Conservation (phyloP, 2,888 invertebrate species). For the Strigamia transsilvanica region DNA sequence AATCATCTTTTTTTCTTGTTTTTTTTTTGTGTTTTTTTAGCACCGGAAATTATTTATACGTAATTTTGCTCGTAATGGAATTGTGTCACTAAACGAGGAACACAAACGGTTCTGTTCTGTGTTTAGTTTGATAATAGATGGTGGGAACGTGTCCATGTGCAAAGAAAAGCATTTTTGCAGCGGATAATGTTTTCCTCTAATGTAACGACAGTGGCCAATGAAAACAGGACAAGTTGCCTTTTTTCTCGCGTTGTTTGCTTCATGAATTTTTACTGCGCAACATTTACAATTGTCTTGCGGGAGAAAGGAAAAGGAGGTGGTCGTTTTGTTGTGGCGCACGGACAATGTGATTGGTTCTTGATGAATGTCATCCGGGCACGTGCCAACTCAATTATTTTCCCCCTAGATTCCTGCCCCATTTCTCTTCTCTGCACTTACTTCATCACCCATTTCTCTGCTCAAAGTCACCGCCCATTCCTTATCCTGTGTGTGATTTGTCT, state of each 20-base stretch:
- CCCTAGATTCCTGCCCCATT: background rate
- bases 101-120: background rate
- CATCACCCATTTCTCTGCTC: background rate
- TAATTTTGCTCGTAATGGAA: slow-evolving; percentile 14
- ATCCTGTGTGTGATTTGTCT: background rate
- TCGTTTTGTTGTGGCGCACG: background rate
- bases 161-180: background rate
- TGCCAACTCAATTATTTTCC: slow-evolving; percentile 14
- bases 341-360: slow-evolving; percentile 6
- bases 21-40: too few species aligned
- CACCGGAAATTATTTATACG: slow-evolving; percentile 3
- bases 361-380: slow-evolving; percentile 13
- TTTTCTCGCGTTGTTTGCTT: background rate
- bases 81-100: background rate
- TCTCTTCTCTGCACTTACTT: background rate
- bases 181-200: slow-evolving; percentile 5
- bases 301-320: background rate
- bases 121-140: slow-evolving; percentile 15
- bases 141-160: slow-evolving; percentile 14
- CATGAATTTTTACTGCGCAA: slow-evolving; percentile 6
- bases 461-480: background rate
- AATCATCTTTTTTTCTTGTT: background rate
- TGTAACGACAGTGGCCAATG: slow-evolving; percentile 15
- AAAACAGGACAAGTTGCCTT: background rate
- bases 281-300: background rate